phyloP scores from a whole-genome alignment of 2,113 vertebrate species.

The Larimichthys polyactis region DNA sequence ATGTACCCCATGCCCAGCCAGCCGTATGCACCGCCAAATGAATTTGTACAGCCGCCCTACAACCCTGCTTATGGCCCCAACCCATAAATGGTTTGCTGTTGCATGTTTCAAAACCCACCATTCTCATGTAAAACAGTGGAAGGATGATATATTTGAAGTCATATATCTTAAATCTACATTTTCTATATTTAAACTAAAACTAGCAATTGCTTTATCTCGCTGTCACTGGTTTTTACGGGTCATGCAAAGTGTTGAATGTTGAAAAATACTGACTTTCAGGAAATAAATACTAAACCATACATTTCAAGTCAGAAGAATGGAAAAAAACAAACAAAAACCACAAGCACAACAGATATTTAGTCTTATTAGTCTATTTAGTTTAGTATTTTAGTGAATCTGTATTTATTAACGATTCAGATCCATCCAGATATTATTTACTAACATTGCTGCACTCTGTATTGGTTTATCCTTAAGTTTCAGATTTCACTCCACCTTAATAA shows the following conservation, averaged over 20 bases:
- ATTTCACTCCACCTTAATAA: neutral
- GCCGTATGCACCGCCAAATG: neutral
- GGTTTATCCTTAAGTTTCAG: neutral
- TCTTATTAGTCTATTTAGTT: too few species aligned
- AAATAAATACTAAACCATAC: neutral
- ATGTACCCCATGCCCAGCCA: neutral
- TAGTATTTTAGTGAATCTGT: neutral
- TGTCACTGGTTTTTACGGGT: neutral
- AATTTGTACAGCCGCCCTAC: slow-evolving; percentile 30
- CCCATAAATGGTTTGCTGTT: neutral
- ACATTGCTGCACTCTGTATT: neutral
- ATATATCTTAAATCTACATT: neutral
- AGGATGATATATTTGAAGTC: neutral
- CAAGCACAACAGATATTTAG: neutral
- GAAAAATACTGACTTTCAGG: neutral
- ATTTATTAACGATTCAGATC: neutral
- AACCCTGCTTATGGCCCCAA: slow-evolving; percentile 52
- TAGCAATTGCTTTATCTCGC: neutral
- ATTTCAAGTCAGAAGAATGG: neutral
- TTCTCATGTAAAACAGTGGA: neutral
- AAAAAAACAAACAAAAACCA: too few species aligned
- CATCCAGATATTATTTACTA: neutral
- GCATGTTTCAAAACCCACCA: neutral
- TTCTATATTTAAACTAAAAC: neutral
- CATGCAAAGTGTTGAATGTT: neutral